A percentile compares a stretch with the other conserved stretches of the same genome.
These are phyloP conservation scores for Eurois occulta DNA, from an alignment of 2,888 invertebrate species.

Conservation along the genomic window DNA sequence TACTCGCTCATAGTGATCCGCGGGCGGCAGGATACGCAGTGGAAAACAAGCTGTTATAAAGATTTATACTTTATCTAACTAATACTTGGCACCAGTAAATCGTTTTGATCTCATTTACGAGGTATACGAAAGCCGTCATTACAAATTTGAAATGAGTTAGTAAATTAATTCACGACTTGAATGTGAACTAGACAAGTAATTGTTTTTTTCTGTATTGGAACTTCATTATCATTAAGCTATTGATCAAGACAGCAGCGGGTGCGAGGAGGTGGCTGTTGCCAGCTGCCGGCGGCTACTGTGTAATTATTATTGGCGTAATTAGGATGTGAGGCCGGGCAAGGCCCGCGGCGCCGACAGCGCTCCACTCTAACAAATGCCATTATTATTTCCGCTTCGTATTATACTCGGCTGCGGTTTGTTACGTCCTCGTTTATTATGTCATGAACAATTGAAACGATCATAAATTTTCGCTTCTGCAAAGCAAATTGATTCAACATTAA, in stretches of 20 bases:
- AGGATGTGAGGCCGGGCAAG: constrained; percentile 86
- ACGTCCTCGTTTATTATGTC: constrained; percentile 85
- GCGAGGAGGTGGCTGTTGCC: constrained; percentile 68
- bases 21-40: constrained; percentile 36
- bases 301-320: constrained; percentile 90
- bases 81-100: constrained; percentile 24
- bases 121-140: constrained; percentile 28
- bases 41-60: constrained; percentile 22
- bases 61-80: constrained; percentile 13
- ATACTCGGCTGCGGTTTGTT: constrained; percentile 83
- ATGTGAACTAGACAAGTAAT: constrained; percentile 55
- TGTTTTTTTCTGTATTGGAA: constrained; percentile 59
- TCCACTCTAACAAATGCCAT: constrained; percentile 85
- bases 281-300: constrained; percentile 85
- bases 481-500: constrained; percentile 87
- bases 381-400: constrained; percentile 89
- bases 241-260: constrained; percentile 77
- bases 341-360: constrained; percentile 84
- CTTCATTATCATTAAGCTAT: constrained; percentile 75
- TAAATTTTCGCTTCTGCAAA: constrained; percentile 81
- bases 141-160: constrained; percentile 31
- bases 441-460: constrained; percentile 85
- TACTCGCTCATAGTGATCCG: constrained; percentile 57
- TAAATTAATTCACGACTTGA: constrained; percentile 37
- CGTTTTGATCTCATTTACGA: constrained; percentile 33